Evolutionary conservation across 2,797 vertebrate species (phyloP).

Genomic region (Podargus strigoides): DNA sequence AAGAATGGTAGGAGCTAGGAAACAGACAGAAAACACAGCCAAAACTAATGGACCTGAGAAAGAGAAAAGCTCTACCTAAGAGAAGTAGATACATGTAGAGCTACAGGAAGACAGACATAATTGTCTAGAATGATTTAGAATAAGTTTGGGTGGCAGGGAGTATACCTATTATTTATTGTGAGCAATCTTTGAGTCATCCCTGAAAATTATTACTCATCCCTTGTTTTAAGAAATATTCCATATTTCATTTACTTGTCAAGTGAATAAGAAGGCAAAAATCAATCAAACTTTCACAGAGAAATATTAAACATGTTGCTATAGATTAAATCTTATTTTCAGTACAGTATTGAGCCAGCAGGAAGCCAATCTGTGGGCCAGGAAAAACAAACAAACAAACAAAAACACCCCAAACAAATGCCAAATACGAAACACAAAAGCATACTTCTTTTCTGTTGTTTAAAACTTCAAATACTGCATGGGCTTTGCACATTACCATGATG

Average conservation of each 20-base stretch:
- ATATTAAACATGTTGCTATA: not conserved
- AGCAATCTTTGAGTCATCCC: not conserved
- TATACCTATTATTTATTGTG: not conserved
- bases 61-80: not conserved
- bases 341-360: not conserved
- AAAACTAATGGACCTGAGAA: not conserved
- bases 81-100: not conserved
- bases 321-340: not conserved
- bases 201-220: not conserved
- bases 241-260: not conserved
- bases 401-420: not conserved
- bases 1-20: not conserved
- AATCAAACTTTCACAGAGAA: not conserved
- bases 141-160: not conserved
- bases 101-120: not conserved
- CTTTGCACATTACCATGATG: not conserved
- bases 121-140: not conserved
- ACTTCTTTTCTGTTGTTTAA: not conserved
- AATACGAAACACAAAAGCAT: not conserved
- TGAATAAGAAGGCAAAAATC: not conserved
- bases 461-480: not conserved
- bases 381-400: not conserved
- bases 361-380: not conserved
- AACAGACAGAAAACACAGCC: not conserved
- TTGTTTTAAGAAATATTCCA: not conserved